phyloP scores from a whole-genome alignment of 2,797 vertebrate species.

The Lagocephalus sceleratus region DNA sequence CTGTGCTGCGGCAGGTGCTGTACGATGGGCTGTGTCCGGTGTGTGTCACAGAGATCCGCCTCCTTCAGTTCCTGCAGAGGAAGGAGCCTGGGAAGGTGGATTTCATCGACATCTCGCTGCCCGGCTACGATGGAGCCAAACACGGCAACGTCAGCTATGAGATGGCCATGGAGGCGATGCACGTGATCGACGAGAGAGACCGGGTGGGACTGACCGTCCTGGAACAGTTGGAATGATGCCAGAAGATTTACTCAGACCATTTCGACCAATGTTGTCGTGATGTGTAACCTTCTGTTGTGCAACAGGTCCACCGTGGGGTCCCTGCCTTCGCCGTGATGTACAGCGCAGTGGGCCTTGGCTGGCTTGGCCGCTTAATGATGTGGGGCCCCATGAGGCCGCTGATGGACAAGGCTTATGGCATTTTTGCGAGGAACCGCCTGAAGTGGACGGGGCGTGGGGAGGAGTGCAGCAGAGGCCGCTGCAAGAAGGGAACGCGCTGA shows the following conservation, averaged over 20 bases:
- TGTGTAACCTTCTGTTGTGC: not conserved
- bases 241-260: too few relatives aligned
- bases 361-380: constrained; percentile 62
- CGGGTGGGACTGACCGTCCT: constrained; percentile 27
- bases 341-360: constrained; percentile 58
- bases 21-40: constrained; percentile 70
- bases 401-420: constrained; percentile 59
- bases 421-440: constrained; percentile 69
- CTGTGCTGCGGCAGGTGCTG: constrained; percentile 53
- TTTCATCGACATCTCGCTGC: constrained; percentile 62
- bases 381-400: constrained; percentile 59
- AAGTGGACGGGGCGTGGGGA: constrained; percentile 69
- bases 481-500: constrained; percentile 33
- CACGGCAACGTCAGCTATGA: constrained; percentile 60
- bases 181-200: constrained; percentile 67
- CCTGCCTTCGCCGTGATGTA: constrained; percentile 73
- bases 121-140: constrained; percentile 54
- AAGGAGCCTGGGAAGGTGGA: constrained; percentile 41
- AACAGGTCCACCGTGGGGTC: constrained; percentile 64
- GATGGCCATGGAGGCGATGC: constrained; percentile 73
- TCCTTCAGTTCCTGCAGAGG: constrained; percentile 66
- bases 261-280: not conserved
- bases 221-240: not conserved
- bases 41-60: constrained; percentile 67
- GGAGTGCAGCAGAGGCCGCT: constrained; percentile 51